Percentiles rank a stretch among this genome's conserved stretches.
phyloP scores from a whole-genome alignment of 92 coral and sea anemone genomes.

The Porites divaricata region DNA sequence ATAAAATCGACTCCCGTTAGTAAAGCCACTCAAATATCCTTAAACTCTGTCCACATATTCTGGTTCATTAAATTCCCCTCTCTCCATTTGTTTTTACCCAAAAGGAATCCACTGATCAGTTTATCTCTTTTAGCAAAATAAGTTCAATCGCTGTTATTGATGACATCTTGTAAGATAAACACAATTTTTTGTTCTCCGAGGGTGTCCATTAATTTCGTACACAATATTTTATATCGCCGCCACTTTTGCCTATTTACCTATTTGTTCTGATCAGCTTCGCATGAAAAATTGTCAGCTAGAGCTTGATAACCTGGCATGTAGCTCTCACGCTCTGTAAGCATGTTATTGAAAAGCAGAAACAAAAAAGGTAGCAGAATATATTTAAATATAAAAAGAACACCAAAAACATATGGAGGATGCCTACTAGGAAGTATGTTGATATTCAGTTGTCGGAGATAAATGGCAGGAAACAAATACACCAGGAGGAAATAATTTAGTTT shows the following conservation, averaged over 20 bases:
- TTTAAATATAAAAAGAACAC: neutral
- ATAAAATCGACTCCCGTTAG: neutral
- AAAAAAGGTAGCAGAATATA: too few relatives aligned
- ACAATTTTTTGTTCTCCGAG: constrained; percentile 14
- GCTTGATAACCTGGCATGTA: neutral
- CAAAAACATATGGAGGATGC: neutral
- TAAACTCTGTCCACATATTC: neutral
- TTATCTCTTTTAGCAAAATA: constrained; percentile 5
- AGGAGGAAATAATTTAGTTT: neutral
- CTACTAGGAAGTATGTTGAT: neutral
- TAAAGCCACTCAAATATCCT: neutral
- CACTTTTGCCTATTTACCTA: neutral
- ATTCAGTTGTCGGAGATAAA: neutral
- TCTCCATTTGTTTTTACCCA: neutral
- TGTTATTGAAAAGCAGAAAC: too few relatives aligned
- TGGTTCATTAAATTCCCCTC: neutral
- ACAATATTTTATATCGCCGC: constrained; percentile 2
- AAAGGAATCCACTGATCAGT: neutral
- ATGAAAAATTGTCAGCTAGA: neutral
- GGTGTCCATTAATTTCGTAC: neutral
- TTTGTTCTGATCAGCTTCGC: neutral
- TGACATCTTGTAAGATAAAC: constrained; percentile 16
- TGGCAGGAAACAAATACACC: constrained; percentile 30
- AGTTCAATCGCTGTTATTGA: constrained; percentile 13
- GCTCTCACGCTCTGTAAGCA: too few relatives aligned